Evolutionary conservation across 2,113 vertebrate species (phyloP), one percentile per base, ranked within the genome.

Genomic region (Rhea pennata): DNA sequence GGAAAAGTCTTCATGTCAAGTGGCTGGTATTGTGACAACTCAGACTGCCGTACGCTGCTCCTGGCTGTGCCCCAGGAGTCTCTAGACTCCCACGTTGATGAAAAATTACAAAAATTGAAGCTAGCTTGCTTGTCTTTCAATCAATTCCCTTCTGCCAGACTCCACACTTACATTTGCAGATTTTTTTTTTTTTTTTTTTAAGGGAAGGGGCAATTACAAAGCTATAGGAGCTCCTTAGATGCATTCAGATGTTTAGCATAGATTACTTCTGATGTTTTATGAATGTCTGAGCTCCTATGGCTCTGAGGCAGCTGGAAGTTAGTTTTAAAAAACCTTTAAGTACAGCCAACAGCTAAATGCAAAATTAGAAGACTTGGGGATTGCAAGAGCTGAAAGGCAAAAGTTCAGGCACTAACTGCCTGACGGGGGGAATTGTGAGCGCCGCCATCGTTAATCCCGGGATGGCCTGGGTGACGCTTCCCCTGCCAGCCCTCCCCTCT

Each of bases 391-490:
- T 79, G 73, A 39, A 84, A 61, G n/a, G 58, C 39, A 64, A 56
- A 82, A 33, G 12, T 1, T 42, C 31, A 59, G 46, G 71, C 62
- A 14, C 23, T 67, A 27, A 0, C 4, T 65, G 69, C 36, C 23
- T 26, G 84, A 27, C 14, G 39, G 48, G 72, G 24, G 51, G 10
- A 21, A 14, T 40, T 42, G 64, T 1, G 4, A 50, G 56, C 62
- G 22, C 0, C 2, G 20, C 10, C 40, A 48, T 33, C 33, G 3
- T 44, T n/a, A 16, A 64, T 26, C 15, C 24, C 54, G 22, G 46
- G 33, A 24, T 0, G 3, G 50, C 42, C 50, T 22, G 31, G 2
- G 15, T 0, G 1, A 31, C 4, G 1, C 40, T 21, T 16, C 36
- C 36, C 27, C 39, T 21, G 2, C 12, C 12, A 29, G 12, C 9